A percentile compares a stretch with the other conserved stretches of the same genome.
Conservation (phyloP, 2,113 vertebrate genomes). For the Paedocypris sp. region DNA sequence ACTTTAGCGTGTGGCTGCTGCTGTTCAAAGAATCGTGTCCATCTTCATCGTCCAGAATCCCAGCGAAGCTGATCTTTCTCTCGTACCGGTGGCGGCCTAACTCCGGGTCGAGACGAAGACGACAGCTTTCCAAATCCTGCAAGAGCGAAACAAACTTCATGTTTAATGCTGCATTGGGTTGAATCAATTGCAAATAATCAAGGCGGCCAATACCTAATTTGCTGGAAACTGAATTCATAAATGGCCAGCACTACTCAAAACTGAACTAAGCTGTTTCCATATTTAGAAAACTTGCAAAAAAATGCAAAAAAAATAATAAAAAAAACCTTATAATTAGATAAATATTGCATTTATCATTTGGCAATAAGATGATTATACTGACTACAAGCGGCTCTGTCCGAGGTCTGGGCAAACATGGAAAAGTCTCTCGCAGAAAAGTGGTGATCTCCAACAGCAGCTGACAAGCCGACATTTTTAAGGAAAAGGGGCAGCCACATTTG, state of each 20-base stretch:
- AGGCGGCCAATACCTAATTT: no score
- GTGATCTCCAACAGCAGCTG: constrained; percentile 94
- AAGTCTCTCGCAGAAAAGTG: constrained; percentile 92
- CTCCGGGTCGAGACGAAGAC: constrained; percentile 86
- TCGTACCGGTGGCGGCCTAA: constrained; percentile 92
- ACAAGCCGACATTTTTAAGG: constrained; percentile 96
- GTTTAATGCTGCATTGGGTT: no score
- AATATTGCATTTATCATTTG: neutral
- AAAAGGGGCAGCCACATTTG: constrained; percentile 93
- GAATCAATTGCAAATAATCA: no score
- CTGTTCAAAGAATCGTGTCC: constrained; percentile 92
- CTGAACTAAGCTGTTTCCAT: no score
- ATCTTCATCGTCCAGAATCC: constrained; percentile 94
- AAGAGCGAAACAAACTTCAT: neutral
- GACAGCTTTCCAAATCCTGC: constrained; percentile 88
- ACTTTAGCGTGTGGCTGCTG: constrained; percentile 97
- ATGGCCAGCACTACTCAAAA: no score
- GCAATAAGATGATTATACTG: constrained; percentile 31
- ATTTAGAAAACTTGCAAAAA: no score
- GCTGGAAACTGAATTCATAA: no score
- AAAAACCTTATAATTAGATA: neutral
- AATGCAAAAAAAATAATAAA: no score
- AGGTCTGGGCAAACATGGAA: constrained; percentile 86
- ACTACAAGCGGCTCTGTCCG: constrained; percentile 88
- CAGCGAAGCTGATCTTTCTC: constrained; percentile 97